Conservation (phyloP, 2,888 invertebrate species). For the Apamea sordens region DNA sequence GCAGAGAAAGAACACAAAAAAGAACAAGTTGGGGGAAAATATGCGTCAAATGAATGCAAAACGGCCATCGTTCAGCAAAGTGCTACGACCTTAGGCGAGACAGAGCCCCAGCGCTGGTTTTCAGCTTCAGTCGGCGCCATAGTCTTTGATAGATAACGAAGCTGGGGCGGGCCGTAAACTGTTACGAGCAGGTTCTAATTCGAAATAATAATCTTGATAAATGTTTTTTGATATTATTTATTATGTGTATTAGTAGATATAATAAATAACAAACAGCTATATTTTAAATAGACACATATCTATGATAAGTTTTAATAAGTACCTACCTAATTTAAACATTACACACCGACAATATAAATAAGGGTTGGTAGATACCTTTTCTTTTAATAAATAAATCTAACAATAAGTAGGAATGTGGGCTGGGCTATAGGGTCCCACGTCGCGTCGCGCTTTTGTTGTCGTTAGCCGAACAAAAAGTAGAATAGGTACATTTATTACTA, state of each 20-base stretch:
- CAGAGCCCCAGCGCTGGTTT: no score
- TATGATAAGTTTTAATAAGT: neutral
- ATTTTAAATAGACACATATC: constrained; percentile 48
- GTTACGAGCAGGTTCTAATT: neutral
- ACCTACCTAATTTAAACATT: constrained; percentile 25
- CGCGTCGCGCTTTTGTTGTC: neutral
- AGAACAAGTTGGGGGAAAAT: neutral
- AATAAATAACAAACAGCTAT: constrained; percentile 44
- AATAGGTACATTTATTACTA: neutral
- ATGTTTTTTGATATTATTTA: constrained; percentile 37
- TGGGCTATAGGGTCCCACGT: neutral
- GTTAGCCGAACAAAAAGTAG: neutral
- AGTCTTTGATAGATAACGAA: neutral
- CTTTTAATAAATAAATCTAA: constrained; percentile 7
- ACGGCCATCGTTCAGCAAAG: neutral
- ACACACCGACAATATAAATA: constrained; percentile 8
- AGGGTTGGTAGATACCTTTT: neutral
- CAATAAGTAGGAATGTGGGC: constrained; percentile 14
- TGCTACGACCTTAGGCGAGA: neutral
- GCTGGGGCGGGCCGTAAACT: neutral
- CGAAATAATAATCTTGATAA: constrained; percentile 29
- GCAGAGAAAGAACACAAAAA: neutral
- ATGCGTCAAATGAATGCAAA: neutral
- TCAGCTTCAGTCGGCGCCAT: no score
- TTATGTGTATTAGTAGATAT: constrained; percentile 25